A percentile compares a stretch with the other conserved stretches of the same genome.
Evolutionary conservation across 2,797 vertebrate species (phyloP).

Genomic region (Enteromius afrohamiltoni): DNA sequence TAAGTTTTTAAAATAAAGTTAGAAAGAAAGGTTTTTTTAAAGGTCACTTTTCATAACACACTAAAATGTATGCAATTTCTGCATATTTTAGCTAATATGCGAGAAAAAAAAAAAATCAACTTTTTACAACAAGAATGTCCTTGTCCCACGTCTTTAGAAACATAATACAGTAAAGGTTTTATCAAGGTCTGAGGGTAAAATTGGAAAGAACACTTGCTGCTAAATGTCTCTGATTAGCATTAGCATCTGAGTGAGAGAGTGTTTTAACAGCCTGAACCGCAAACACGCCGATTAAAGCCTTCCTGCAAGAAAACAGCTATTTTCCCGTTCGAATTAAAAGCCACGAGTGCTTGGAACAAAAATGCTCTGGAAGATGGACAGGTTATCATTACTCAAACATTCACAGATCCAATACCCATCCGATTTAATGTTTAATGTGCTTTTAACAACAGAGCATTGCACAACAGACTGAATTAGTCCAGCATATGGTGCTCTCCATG

Average conservation of each 20-base stretch:
- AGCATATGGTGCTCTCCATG: neutral
- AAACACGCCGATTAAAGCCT: conserved; percentile 31
- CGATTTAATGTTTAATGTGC: neutral
- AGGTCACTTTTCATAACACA: neutral
- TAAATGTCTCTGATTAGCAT: conserved; percentile 31
- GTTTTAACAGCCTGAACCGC: conserved; percentile 32
- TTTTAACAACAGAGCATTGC: neutral
- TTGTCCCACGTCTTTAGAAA: neutral
- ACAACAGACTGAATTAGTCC: neutral
- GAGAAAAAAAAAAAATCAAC: neutral
- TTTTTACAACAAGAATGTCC: neutral
- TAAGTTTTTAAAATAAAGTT: no score
- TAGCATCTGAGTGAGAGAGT: conserved; percentile 13
- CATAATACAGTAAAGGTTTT: neutral
- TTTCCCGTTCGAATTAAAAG: conserved; percentile 7
- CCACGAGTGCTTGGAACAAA: conserved; percentile 11
- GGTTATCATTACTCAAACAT: neutral
- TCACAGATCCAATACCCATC: neutral
- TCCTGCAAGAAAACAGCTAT: conserved; percentile 42
- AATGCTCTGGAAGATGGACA: conserved; percentile 19
- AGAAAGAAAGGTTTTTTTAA: neutral
- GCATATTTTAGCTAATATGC: neutral
- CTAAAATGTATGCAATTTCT: neutral
- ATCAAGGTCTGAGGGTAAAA: neutral
- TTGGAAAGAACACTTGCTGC: neutral